Percentiles rank a stretch among this genome's conserved stretches.
Evolutionary conservation across 1,140 invertebrate genomes (phyloP).

Genomic region (Drosophila arawakana): DNA sequence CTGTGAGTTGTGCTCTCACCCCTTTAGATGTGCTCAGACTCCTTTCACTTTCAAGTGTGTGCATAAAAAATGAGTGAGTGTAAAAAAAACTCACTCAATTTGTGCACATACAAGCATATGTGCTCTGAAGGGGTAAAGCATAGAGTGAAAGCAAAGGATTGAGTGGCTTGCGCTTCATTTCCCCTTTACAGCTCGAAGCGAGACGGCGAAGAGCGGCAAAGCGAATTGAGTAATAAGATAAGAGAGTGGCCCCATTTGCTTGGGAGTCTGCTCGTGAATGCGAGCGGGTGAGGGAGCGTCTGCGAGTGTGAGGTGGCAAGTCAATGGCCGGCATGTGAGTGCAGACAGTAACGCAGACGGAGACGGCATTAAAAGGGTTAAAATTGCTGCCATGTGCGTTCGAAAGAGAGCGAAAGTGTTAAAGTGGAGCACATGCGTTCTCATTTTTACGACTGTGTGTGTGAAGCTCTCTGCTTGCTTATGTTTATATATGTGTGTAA

Average conservation of each 20-base stretch:
- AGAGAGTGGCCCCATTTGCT: slow-evolving; percentile 51
- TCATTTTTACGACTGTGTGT: slow-evolving; percentile 23
- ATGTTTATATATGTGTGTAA: slow-evolving; percentile 27
- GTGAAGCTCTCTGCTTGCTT: slow-evolving; percentile 22
- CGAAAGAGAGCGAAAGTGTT: slow-evolving; percentile 82
- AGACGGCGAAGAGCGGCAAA: slow-evolving; percentile 25
- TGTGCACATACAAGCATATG: slow-evolving; percentile 1
- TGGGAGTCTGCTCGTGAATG: slow-evolving; percentile 4
- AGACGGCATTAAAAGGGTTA: slow-evolving; percentile 84
- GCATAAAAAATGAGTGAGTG: slow-evolving; percentile 50
- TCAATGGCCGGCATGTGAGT: slow-evolving; percentile 68
- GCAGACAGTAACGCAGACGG: slow-evolving; percentile 75
- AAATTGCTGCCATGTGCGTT: slow-evolving; percentile 69
- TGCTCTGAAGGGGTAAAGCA: slow-evolving; percentile 60
- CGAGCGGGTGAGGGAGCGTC: slow-evolving; percentile 8
- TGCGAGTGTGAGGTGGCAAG: slow-evolving; percentile 33
- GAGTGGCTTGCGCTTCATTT: slow-evolving; percentile 34
- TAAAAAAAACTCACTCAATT: slow-evolving; percentile 64
- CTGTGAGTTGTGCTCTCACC: slow-evolving; percentile 45
- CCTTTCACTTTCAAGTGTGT: slow-evolving; percentile 69
- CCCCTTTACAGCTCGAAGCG: slow-evolving; percentile 66
- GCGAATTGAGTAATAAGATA: slow-evolving; percentile 41
- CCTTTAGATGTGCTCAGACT: slow-evolving; percentile 50
- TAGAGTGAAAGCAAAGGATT: slow-evolving; percentile 41
- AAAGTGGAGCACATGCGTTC: slow-evolving; percentile 81